These are phyloP conservation scores for Anadara kagoshimensis DNA, from an alignment of 1,140 invertebrate genomes.

Conservation along the genomic window DNA sequence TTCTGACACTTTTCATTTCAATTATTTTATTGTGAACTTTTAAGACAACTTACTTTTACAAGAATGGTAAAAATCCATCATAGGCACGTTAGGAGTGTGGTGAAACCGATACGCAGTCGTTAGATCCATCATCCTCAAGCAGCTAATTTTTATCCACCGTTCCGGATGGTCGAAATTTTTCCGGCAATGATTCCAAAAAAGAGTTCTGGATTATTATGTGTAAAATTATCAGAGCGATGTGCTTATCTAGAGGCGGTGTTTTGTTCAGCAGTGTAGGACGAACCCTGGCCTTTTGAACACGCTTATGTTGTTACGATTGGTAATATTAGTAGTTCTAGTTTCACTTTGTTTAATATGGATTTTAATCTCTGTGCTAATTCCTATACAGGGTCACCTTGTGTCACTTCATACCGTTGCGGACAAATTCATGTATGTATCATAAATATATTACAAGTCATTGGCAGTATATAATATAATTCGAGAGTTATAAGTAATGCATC, in stretches of 20 bases:
- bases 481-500: constrained; percentile 34
- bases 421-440: constrained; percentile 20
- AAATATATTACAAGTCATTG: constrained; percentile 31
- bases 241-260: no score
- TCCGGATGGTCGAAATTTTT: constrained; percentile 31
- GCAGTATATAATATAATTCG: constrained; percentile 34
- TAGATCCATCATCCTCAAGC: constrained; percentile 45
- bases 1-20: no score
- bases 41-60: constrained; percentile 63
- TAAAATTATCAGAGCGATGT: no score
- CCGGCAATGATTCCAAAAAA: no score
- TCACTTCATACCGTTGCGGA: not conserved
- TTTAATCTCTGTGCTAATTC: no score
- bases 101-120: constrained; percentile 53
- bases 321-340: not conserved
- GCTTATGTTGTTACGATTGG: not conserved
- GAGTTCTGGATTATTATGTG: no score
- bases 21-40: no score
- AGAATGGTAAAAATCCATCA: constrained; percentile 66
- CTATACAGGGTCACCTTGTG: no score
- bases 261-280: constrained; percentile 10
- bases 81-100: constrained; percentile 42
- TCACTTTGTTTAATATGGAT: not conserved
- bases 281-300: constrained; percentile 5
- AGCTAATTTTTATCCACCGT: constrained; percentile 21